These are phyloP conservation scores for Montipora capitata DNA, from an alignment of 92 coral and sea anemone species.

Conservation along the genomic window DNA sequence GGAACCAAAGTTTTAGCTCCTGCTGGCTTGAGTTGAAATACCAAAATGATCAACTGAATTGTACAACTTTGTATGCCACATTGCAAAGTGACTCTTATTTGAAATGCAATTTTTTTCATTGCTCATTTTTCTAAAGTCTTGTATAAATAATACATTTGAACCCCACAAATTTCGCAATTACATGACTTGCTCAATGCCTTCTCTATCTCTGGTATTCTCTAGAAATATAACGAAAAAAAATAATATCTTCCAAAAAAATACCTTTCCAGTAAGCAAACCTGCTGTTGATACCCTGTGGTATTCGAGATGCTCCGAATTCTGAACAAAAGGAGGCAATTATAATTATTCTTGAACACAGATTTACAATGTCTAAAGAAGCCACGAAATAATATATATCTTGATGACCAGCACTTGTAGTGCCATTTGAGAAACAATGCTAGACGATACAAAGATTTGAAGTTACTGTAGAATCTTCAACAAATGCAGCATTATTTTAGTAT, in stretches of 20 bases:
- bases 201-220: background rate
- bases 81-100: background rate
- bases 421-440: background rate
- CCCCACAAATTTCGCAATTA: background rate
- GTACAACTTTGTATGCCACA: background rate
- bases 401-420: background rate
- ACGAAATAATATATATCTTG: background rate
- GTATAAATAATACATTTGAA: background rate
- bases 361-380: conserved; percentile 1
- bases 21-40: background rate
- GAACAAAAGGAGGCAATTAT: background rate
- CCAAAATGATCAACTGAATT: background rate
- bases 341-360: background rate
- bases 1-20: background rate
- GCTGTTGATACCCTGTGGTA: conserved; percentile 5
- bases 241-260: background rate
- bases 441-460: conserved; percentile 9
- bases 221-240: background rate
- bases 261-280: conserved; percentile 20
- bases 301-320: conserved; percentile 3
- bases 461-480: background rate
- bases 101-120: background rate
- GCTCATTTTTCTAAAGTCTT: background rate
- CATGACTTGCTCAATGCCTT: background rate
- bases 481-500: background rate